Percentiles rank a stretch among this genome's conserved stretches.
These are phyloP conservation scores for Antrozous pallidus DNA, from an alignment of 2,797 vertebrate genomes.

Conservation along the genomic window DNA sequence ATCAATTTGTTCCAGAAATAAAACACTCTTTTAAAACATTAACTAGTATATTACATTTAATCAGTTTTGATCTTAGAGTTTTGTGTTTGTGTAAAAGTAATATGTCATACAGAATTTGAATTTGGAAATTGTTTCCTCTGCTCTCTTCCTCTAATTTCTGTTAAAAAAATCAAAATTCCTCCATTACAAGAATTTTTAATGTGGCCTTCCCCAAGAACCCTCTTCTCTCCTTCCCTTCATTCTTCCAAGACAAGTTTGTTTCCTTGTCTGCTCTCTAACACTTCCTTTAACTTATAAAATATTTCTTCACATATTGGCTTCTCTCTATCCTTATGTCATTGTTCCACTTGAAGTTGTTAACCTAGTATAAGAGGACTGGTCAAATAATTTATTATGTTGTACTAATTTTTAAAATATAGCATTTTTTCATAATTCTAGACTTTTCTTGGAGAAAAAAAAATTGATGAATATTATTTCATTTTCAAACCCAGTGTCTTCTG, in stretches of 20 bases:
- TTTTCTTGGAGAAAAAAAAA: not conserved
- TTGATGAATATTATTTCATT: not conserved
- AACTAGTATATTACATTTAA: not conserved
- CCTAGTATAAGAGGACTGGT: not conserved
- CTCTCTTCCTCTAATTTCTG: not conserved
- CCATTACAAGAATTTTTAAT: not conserved
- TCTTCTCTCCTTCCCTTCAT: not conserved
- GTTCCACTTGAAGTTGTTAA: not conserved
- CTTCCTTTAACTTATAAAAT: not conserved
- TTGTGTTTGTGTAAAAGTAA: not conserved
- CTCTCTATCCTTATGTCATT: not conserved
- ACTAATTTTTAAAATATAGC: not conserved
- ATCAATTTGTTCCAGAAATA: constrained; percentile 12
- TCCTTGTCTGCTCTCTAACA: not conserved
- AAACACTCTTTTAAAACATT: not conserved
- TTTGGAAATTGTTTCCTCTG: not conserved
- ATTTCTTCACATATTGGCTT: not conserved
- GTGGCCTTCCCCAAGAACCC: not conserved
- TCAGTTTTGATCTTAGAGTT: not conserved
- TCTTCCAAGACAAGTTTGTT: not conserved
- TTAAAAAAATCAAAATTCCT: not conserved
- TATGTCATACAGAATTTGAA: not conserved
- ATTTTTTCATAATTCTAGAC: not conserved
- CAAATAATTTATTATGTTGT: not conserved
- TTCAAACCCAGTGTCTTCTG: not conserved